Evolutionary conservation across 2,888 invertebrate species (phyloP), one percentile per base, ranked within the genome.

Genomic region (Anagyrus pseudococci): DNA sequence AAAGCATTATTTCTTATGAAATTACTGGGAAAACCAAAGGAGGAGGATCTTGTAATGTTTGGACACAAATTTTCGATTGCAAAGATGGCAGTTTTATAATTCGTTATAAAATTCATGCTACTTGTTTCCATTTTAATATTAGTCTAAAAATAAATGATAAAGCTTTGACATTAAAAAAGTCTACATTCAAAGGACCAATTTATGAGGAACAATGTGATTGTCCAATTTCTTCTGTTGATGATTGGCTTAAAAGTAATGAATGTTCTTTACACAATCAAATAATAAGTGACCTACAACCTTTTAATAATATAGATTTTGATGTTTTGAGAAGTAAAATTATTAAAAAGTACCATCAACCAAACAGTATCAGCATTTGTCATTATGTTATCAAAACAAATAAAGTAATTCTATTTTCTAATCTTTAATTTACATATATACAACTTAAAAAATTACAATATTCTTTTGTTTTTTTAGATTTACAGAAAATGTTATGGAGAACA

Each of bases 401-500:
- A 68, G 77, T 77, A 73, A n/a, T n/a, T 56, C 3, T 43, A 1
- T 25, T 43, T 43, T 33, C 41, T 43, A 2, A 17, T 20, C 2
- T 20, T 43, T 20, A 15, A 2, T 33, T 20, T 29, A 49, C 46
- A 49, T 33, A 25, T 44, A 52, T 57, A 22, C 2, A 8, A 17
- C 10, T 20, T 25, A 25, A 43, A 41, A 29, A 29, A 33, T 57
- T 49, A 25, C 58, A 43, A 41, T 37, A 52, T 53, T 6, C 43
- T 46, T n/a, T 60, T n/a, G 58, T 53, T 52, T 59, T 72, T 73
- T 62, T 69, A 86, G 84, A 83, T 97, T 70, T 90, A 92, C 80
- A 86, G 96, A 71, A 88, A 89, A 73, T 98, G 97, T 76, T 94
- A 94, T 82, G 98, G 98, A 15, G 90, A 96, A 80, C 92, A 98